Evolutionary conservation across 1,140 invertebrate genomes (phyloP), one percentile per base, ranked within the genome.

Genomic region (Magallana ariakensis): DNA sequence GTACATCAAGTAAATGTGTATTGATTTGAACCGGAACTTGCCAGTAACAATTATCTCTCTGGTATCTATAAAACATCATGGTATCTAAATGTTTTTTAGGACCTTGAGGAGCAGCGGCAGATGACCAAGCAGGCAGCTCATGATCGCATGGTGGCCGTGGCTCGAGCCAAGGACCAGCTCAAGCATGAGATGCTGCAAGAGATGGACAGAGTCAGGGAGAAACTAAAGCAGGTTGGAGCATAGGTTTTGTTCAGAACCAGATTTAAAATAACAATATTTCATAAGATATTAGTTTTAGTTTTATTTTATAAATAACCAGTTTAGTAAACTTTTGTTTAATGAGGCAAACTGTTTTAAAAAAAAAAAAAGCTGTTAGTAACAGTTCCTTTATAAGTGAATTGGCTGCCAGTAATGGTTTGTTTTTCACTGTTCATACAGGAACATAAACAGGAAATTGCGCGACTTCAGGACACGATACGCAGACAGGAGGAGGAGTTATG

Each of bases 141-240:
- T 83, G 93, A 94, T 58, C 93, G 93, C 84, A 90, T 94, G 86
- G 58, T 91, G 53, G 93, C 93, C n/a, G 91, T 94, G 11, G 91
- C 91, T 62, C 84, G 89, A 56, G 91, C 91, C 10, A 94, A 93
- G 86, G 93, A 94, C 13, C 80, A 91, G 85, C 90, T 93, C 81
- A 88, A 90, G 83, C 89, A 92, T 10, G 92, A 94, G 54, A 91
- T 90, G 83, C 88, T 84, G 19, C 66, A 87, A 0, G 92, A 94
- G 85, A 80, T 93, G 33, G 93, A 93, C 13, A 85, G 89, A 53
- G 83, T 92, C 75, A 93, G 90, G 66, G 90, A 91, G 19, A 91
- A 92, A 83, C 33, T 93, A 26, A 91, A 92, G 90, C 86, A 93
- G 90, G 94, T 94, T 89, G 46, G 58, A 55, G 4, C 2, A 80